Evolutionary conservation across 53 echinoderm and acorn worm species (phyloP).

Genomic region (Luidia sarsii): DNA sequence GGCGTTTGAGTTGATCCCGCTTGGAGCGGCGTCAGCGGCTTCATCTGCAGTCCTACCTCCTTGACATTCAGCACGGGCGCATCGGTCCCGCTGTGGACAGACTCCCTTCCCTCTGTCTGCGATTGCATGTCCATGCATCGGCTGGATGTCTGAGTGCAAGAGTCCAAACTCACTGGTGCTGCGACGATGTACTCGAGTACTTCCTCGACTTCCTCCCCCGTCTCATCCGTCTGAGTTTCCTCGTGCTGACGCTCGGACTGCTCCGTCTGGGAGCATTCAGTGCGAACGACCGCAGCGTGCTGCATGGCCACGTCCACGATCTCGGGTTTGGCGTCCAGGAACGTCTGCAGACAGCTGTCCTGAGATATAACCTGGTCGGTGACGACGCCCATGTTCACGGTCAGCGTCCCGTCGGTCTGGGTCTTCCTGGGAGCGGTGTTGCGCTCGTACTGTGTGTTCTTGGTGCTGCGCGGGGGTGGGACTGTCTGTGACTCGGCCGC

Average conservation of each 20-base stretch:
- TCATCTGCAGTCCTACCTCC: neutral
- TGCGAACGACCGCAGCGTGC: conserved; percentile 10
- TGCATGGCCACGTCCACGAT: conserved; percentile 46
- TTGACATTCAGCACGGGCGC: conserved; percentile 1
- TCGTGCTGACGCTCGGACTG: conserved; percentile 8
- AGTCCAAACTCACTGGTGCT: conserved; percentile 11
- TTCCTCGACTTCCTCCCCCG: conserved; percentile 26
- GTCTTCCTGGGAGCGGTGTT: conserved; percentile 24
- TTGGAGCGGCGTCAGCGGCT: neutral
- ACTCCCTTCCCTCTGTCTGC: conserved; percentile 9
- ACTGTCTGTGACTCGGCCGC: conserved; percentile 32
- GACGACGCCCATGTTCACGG: conserved; percentile 17
- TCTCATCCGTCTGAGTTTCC: conserved; percentile 32
- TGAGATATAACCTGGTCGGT: conserved; percentile 15
- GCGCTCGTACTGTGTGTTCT: conserved; percentile 24
- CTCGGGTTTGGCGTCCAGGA: conserved; percentile 45
- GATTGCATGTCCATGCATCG: neutral
- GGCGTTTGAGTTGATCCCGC: conserved; percentile 36
- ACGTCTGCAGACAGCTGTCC: conserved; percentile 42
- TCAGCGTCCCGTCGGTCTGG: conserved; percentile 28
- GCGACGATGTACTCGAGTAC: conserved; percentile 3
- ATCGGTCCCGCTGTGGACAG: conserved; percentile 13
- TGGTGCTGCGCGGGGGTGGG: neutral
- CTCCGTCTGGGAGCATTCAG: conserved; percentile 28
- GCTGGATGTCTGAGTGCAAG: conserved; percentile 32